These are phyloP conservation scores for Oscheius sp. DNA, from an alignment of 1,140 invertebrate genomes.

Conservation along the genomic window DNA sequence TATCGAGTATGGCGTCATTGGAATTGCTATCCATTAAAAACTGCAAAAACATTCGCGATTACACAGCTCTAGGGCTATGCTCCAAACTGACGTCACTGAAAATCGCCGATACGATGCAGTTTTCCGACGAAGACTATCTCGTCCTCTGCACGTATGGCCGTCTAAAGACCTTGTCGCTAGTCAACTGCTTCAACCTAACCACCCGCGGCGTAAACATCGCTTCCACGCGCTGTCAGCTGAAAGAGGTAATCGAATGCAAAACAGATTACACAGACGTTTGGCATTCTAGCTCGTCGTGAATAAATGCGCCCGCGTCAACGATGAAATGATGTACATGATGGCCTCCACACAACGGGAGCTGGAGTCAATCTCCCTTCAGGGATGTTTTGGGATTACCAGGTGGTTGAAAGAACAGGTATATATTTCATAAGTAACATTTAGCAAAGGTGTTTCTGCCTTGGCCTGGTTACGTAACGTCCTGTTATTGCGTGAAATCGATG, in stretches of 20 bases:
- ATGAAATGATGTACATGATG: conserved; percentile 28
- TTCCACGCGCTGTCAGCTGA: conserved; percentile 7
- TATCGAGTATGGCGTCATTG: neutral
- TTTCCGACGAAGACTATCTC: conserved; percentile 16
- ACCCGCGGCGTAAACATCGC: conserved; percentile 1
- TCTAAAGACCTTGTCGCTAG: neutral
- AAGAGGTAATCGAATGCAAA: conserved; percentile 1
- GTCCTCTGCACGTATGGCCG: neutral
- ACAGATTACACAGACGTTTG: neutral
- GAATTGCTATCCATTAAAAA: conserved; percentile 21
- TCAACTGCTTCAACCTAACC: conserved; percentile 17
- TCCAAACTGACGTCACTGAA: neutral
- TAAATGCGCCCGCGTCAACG: conserved; percentile 3
- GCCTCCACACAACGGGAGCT: conserved; percentile 6
- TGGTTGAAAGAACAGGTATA: neutral
- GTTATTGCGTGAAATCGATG: conserved; percentile 11
- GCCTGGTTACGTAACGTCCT: conserved; percentile 21
- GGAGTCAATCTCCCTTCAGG: conserved; percentile 14
- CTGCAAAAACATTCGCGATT: conserved; percentile 27
- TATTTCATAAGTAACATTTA: neutral
- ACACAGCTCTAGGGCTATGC: conserved; percentile 18
- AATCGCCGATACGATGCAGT: conserved; percentile 22
- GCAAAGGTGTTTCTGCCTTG: conserved; percentile 18
- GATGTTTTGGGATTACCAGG: conserved; percentile 12
- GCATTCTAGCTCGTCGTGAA: neutral